A percentile compares a stretch with the other conserved stretches of the same genome.
Conservation (phyloP, 2,113 vertebrate species). For the Eonycteris spelaea region DNA sequence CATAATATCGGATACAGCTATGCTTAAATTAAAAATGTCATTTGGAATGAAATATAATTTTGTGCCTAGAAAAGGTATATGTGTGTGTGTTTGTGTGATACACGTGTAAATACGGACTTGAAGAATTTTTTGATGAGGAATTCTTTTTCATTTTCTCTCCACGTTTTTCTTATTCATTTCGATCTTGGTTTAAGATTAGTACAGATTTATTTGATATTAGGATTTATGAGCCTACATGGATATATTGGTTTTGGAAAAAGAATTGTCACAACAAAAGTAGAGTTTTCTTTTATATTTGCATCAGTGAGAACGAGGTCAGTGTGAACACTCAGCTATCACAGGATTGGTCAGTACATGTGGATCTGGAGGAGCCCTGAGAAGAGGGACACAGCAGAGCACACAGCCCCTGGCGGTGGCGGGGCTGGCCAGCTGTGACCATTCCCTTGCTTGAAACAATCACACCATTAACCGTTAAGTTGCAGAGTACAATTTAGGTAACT, state of each 20-base stretch:
- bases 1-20: neutral
- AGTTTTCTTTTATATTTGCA: neutral
- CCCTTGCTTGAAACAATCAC: neutral
- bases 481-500: neutral
- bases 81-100: neutral
- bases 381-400: neutral
- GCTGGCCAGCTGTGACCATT: neutral
- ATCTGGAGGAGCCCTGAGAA: neutral
- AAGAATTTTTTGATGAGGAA: neutral
- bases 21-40: neutral
- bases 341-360: neutral
- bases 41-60: neutral
- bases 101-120: neutral
- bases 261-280: neutral
- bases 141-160: neutral
- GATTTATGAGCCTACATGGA: neutral
- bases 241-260: neutral
- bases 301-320: neutral
- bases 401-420: rapidly evolving
- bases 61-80: neutral
- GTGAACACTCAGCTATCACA: neutral
- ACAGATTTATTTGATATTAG: neutral
- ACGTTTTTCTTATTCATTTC: neutral
- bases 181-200: neutral
- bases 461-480: neutral